A percentile compares a stretch with the other conserved stretches of the same genome.
phyloP scores from a whole-genome alignment of 2,797 vertebrate species.

The Ispidina lecontei region DNA sequence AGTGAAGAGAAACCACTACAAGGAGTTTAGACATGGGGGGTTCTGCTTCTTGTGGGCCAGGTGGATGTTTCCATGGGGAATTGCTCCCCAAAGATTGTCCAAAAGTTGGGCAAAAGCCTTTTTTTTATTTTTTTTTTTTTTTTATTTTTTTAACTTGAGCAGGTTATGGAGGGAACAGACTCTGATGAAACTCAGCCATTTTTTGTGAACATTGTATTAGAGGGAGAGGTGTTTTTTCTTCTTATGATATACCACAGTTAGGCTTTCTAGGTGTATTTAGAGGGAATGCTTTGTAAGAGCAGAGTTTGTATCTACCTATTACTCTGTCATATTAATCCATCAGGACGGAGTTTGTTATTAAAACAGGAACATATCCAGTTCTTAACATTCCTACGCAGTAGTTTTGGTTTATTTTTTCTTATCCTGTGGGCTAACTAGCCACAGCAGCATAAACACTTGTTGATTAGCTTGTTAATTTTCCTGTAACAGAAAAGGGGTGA shows the following conservation, averaged over 20 bases:
- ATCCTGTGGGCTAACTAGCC: not conserved
- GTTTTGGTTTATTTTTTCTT: not conserved
- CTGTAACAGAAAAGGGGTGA: not conserved
- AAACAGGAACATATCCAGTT: slow-evolving; percentile 44
- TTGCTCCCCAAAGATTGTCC: slow-evolving; percentile 8
- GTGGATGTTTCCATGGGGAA: not conserved
- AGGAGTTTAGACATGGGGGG: not conserved
- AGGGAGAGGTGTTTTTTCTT: not conserved
- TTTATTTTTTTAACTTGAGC: not conserved
- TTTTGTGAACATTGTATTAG: slow-evolving; percentile 40
- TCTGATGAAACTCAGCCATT: not conserved
- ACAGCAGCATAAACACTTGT: slow-evolving; percentile 10
- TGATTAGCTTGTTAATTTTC: not conserved
- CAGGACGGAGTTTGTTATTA: slow-evolving; percentile 4
- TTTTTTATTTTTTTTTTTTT: not conserved
- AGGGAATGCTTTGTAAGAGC: slow-evolving; percentile 12
- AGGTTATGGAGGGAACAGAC: slow-evolving; percentile 45
- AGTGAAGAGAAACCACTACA: not conserved
- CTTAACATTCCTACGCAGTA: slow-evolving; percentile 43
- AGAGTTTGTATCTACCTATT: not conserved
- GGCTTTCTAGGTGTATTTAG: not conserved
- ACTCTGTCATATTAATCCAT: slow-evolving; percentile 11
- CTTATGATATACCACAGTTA: not conserved
- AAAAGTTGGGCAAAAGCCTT: not conserved
- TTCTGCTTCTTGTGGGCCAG: not conserved